Evolutionary conservation across 1,140 invertebrate species (phyloP).

Genomic region (Pseudomyrmex dendroicus): DNA sequence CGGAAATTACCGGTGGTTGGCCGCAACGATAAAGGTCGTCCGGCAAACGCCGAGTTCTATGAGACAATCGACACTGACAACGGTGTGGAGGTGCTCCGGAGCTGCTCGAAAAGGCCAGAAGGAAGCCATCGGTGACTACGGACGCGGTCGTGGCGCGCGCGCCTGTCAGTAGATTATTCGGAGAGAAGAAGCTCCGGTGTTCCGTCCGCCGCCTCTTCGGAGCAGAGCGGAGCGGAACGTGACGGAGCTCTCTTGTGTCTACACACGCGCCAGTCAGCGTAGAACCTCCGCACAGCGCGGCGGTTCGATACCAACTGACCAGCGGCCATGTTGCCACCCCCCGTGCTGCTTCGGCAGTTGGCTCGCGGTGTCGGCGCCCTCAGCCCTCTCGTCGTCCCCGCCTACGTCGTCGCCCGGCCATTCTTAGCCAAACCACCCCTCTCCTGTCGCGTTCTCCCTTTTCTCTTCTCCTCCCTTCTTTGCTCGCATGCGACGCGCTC

Average conservation of each 20-base stretch:
- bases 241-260: conserved; percentile 36
- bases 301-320: conserved; percentile 81
- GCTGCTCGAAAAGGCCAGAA: conserved; percentile 42
- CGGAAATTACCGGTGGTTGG: conserved; percentile 26
- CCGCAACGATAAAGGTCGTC: neutral
- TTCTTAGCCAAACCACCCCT: conserved; percentile 67
- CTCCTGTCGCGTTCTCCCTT: conserved; percentile 5
- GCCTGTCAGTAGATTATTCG: conserved; percentile 51
- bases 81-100: conserved; percentile 35
- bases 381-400: conserved; percentile 28
- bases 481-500: neutral
- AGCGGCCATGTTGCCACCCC: conserved; percentile 79
- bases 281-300: conserved; percentile 65
- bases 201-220: conserved; percentile 32
- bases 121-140: conserved; percentile 63
- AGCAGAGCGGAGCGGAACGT: conserved; percentile 3
- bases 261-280: conserved; percentile 59
- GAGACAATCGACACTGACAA: neutral
- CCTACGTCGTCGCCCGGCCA: conserved; percentile 56
- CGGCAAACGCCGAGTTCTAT: neutral
- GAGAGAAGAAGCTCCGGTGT: neutral
- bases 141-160: conserved; percentile 54
- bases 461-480: conserved; percentile 19
- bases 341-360: conserved; percentile 54
- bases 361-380: conserved; percentile 45